Conservation (phyloP, 2,113 vertebrate species). For the Megatriorchis doriae region DNA sequence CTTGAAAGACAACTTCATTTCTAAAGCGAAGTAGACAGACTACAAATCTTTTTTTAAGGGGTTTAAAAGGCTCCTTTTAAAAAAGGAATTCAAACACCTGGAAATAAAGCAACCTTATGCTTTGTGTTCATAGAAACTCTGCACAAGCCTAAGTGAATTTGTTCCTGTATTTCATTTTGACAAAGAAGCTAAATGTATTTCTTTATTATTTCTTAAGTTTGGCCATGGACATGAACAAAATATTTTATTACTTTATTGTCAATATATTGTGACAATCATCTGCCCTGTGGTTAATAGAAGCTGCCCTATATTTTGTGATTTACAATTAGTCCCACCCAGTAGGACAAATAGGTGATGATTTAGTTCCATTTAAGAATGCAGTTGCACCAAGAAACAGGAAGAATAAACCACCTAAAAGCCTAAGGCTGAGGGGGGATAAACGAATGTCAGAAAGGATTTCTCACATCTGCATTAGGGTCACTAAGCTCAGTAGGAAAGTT, state of each 20-base stretch:
- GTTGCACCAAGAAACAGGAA: background rate
- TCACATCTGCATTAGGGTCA: background rate
- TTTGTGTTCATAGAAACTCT: background rate
- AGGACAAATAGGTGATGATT: background rate
- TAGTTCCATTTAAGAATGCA: background rate
- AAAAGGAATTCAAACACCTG: background rate
- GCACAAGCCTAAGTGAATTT: background rate
- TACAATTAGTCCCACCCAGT: background rate
- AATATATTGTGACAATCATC: background rate
- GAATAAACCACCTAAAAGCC: background rate
- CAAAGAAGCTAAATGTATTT: background rate
- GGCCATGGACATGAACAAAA: background rate
- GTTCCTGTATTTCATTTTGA: background rate
- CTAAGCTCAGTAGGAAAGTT: background rate
- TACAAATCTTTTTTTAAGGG: background rate
- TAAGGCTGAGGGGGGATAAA: background rate
- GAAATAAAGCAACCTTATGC: background rate
- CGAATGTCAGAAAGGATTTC: background rate
- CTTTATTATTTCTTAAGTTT: background rate
- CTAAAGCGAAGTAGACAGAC: background rate
- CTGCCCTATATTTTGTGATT: background rate
- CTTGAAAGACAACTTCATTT: background rate
- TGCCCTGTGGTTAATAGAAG: background rate
- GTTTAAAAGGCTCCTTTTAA: background rate
- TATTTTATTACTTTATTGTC: background rate